phyloP scores from a whole-genome alignment of 2,888 invertebrate genomes.

The Cerastoderma edule region DNA sequence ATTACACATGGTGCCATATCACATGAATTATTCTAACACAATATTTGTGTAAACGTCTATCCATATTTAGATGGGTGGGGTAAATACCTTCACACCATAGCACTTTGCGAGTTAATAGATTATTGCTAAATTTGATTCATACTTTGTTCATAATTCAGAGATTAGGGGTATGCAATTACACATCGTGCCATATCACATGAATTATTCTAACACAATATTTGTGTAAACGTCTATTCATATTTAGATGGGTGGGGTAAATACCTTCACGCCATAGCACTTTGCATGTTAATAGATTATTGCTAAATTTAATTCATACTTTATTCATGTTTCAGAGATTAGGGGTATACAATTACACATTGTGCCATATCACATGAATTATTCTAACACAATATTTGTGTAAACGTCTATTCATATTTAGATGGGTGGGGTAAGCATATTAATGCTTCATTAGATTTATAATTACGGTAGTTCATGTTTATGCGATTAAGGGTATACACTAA shows the following conservation, averaged over 20 bases:
- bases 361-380: slow-evolving; percentile 5
- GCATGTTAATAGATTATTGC: background rate
- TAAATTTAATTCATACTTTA: background rate
- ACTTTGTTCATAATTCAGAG: background rate
- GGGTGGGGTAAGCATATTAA: background rate
- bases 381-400: background rate
- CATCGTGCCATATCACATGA: slow-evolving; percentile 1
- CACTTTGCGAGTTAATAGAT: background rate
- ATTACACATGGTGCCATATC: background rate
- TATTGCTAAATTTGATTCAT: background rate
- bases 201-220: background rate
- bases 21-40: background rate
- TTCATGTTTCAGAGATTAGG: background rate
- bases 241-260: background rate
- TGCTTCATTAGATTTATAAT: background rate
- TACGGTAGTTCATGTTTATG: background rate
- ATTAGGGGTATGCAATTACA: background rate
- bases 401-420: background rate
- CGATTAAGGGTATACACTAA: background rate
- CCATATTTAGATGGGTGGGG: background rate
- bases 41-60: background rate
- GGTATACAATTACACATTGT: background rate
- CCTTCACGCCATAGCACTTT: background rate
- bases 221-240: background rate
- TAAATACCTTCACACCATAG: background rate